Conservation (phyloP, 2,797 vertebrate species). For the Tinamus major region DNA sequence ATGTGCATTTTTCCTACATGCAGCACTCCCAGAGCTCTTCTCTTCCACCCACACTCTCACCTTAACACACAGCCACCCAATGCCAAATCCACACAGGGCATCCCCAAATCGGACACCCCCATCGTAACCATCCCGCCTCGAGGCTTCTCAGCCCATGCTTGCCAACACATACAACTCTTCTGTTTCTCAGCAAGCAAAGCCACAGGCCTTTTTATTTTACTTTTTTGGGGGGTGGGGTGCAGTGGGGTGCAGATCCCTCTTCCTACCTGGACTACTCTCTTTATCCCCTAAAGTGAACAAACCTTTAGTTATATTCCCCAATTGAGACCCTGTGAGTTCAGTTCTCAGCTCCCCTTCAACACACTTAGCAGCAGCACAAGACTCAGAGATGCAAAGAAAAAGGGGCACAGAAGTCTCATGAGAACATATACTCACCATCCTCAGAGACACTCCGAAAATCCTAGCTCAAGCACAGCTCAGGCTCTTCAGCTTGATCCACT, state of each 20-base stretch:
- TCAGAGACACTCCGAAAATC: not conserved
- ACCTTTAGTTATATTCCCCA: not conserved
- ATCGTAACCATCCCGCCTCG: not conserved
- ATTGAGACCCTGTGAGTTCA: not conserved
- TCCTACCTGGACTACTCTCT: not conserved
- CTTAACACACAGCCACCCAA: not conserved
- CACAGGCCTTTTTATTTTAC: not conserved
- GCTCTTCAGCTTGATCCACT: not conserved
- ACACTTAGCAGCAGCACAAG: not conserved
- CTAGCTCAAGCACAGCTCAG: not conserved
- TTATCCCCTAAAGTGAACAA: not conserved
- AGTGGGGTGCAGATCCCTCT: not conserved
- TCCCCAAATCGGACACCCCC: too few relatives aligned
- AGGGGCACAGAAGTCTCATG: not conserved
- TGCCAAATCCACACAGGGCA: not conserved
- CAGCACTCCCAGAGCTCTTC: not conserved
- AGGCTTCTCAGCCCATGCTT: not conserved
- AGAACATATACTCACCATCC: constrained; percentile 56
- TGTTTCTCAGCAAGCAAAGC: not conserved
- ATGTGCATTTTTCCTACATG: not conserved
- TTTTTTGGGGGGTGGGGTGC: too few relatives aligned
- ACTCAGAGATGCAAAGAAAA: not conserved
- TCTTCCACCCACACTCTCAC: not conserved
- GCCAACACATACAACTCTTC: not conserved
- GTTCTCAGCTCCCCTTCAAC: not conserved